Evolutionary conservation across 2,888 invertebrate species (phyloP).

Genomic region (Dendrolimus houi): DNA sequence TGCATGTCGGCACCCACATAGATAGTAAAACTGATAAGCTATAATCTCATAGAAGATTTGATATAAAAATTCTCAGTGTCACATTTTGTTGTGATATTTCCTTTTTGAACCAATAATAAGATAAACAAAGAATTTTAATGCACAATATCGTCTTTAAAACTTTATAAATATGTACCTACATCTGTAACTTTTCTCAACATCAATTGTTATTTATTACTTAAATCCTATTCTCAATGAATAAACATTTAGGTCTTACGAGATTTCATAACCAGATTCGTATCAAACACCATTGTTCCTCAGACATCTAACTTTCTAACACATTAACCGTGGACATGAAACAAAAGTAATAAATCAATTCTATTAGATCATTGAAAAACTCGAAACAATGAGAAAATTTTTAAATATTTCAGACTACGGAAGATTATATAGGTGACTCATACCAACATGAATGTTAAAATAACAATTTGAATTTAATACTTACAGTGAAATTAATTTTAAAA

Average conservation of each 20-base stretch:
- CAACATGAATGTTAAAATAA: neutral
- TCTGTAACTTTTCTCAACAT: neutral
- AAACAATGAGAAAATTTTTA: neutral
- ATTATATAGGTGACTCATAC: neutral
- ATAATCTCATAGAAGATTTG: slow-evolving; percentile 16
- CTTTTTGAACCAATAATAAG: neutral
- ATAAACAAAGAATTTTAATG: neutral
- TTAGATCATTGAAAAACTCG: neutral
- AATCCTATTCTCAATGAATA: slow-evolving; percentile 37
- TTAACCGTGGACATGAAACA: neutral
- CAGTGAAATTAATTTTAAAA: no score
- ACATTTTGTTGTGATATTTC: slow-evolving; percentile 4
- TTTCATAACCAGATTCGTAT: slow-evolving; percentile 28
- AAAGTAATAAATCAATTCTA: neutral
- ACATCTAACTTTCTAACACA: neutral
- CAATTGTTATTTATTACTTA: slow-evolving; percentile 20
- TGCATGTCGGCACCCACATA: slow-evolving; percentile 1
- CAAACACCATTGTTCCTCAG: slow-evolving; percentile 13
- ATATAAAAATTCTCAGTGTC: slow-evolving; percentile 17
- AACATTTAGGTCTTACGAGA: slow-evolving; percentile 51
- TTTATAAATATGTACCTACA: neutral
- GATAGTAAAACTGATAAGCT: slow-evolving; percentile 18
- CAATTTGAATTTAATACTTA: neutral
- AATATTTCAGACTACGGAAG: neutral
- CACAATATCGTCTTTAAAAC: neutral